phyloP scores from a whole-genome alignment of 2,797 vertebrate genomes.

The Danio choprae region DNA sequence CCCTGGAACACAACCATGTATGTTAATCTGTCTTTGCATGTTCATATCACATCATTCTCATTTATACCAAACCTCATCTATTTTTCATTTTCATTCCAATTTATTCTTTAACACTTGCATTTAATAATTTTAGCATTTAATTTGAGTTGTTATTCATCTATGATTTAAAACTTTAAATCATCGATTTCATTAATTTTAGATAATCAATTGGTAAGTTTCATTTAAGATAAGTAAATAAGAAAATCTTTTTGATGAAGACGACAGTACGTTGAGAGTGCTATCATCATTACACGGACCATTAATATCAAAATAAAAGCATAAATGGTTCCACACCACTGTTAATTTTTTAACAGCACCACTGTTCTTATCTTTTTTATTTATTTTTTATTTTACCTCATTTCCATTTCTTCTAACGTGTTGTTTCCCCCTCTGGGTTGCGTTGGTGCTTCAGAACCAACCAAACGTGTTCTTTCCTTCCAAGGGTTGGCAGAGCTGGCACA shows the following conservation, averaged over 20 bases:
- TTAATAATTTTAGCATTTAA: background rate
- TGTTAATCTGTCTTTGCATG: background rate
- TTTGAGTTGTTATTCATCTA: background rate
- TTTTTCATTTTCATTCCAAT: background rate
- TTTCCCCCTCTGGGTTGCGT: constrained; percentile 89
- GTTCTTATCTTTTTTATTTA: constrained; percentile 59
- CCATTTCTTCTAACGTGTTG: constrained; percentile 94
- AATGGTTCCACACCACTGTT: background rate
- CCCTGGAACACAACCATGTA: background rate
- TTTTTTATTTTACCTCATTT: constrained; percentile 77
- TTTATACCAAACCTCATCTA: background rate
- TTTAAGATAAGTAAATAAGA: background rate
- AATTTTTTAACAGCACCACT: constrained; percentile 10
- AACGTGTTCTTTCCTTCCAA: constrained; percentile 99
- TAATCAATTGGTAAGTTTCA: background rate
- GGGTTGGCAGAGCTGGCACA: constrained; percentile 99
- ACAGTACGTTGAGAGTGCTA: background rate
- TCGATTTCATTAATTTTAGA: background rate
- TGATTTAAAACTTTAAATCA: background rate
- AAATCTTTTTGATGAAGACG: background rate
- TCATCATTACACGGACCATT: background rate
- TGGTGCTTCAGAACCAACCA: constrained; percentile 99
- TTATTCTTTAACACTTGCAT: background rate
- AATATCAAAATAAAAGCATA: background rate
- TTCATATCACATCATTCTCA: constrained; percentile 1